Conservation (phyloP, 2,113 vertebrate species). For the Telmatochromis bifrenatus region DNA sequence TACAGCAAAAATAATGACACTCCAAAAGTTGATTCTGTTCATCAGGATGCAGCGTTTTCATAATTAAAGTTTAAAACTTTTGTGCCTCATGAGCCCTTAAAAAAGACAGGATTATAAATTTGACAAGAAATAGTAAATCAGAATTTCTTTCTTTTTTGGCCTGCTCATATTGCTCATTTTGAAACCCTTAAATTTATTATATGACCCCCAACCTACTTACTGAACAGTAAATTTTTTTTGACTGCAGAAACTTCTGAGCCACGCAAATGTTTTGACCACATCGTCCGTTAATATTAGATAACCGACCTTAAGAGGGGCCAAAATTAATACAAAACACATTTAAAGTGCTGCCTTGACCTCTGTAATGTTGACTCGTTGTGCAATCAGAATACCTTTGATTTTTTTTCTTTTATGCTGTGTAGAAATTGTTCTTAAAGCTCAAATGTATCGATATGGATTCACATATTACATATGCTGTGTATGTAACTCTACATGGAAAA, state of each 20-base stretch:
- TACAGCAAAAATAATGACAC: background rate
- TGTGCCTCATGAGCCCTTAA: background rate
- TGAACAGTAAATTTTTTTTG: background rate
- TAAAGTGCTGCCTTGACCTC: background rate
- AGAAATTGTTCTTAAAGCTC: background rate
- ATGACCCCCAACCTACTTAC: background rate
- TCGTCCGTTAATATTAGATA: background rate
- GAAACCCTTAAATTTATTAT: background rate
- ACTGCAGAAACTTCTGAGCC: background rate
- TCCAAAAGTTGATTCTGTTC: background rate
- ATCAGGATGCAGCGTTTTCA: background rate
- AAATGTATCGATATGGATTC: background rate
- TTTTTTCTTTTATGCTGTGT: background rate
- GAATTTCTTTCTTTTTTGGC: background rate
- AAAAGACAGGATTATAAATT: background rate
- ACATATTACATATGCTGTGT: background rate
- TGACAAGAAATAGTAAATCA: background rate
- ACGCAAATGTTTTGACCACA: background rate
- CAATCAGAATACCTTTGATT: background rate
- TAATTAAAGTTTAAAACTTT: background rate
- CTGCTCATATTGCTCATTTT: background rate
- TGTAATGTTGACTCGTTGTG: background rate
- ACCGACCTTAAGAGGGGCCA: background rate
- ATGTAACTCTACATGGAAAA: background rate
- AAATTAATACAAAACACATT: background rate